Evolutionary conservation across 2,888 invertebrate genomes (phyloP).

Genomic region (Protodeltote pygarga): DNA sequence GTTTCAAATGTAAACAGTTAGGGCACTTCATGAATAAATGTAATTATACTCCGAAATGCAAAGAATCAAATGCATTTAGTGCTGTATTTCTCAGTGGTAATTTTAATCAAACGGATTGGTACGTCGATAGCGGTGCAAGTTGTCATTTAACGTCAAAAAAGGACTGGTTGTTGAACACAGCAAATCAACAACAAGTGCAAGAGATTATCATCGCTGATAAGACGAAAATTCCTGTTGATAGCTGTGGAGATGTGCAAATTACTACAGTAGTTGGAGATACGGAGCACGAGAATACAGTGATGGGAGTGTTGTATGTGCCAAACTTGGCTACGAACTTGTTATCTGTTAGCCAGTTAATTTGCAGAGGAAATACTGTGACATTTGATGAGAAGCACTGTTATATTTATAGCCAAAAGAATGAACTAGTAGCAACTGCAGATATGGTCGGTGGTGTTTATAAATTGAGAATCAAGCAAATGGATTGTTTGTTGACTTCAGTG

Average conservation of each 20-base stretch:
- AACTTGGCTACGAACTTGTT: slow-evolving; percentile 28
- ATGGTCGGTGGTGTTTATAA: slow-evolving; percentile 24
- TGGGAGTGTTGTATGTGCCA: slow-evolving; percentile 43
- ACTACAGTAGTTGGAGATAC: slow-evolving; percentile 8
- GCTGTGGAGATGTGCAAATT: slow-evolving; percentile 32
- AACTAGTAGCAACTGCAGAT: slow-evolving; percentile 18
- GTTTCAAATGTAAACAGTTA: background rate
- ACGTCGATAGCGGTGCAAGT: slow-evolving; percentile 20
- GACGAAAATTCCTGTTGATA: slow-evolving; percentile 22
- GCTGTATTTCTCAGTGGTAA: slow-evolving; percentile 26
- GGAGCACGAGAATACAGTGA: slow-evolving; percentile 21
- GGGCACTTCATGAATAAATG: background rate
- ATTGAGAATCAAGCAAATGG: slow-evolving; percentile 7
- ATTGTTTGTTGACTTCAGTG: slow-evolving; percentile 9
- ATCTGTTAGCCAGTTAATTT: slow-evolving; percentile 41
- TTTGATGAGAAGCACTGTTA: slow-evolving; percentile 14
- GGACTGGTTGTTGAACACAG: slow-evolving; percentile 6
- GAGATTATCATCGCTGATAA: slow-evolving; percentile 37
- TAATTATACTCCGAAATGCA: background rate
- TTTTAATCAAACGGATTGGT: slow-evolving; percentile 36
- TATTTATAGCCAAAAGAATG: slow-evolving; percentile 13
- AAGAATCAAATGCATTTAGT: slow-evolving; percentile 32
- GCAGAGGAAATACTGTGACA: slow-evolving; percentile 21
- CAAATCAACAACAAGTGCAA: slow-evolving; percentile 9
- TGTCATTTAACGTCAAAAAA: slow-evolving; percentile 1